A percentile compares a stretch with the other conserved stretches of the same genome.
These are phyloP conservation scores for Penaeus vannamei DNA, from an alignment of 1,140 invertebrate genomes.

Conservation along the genomic window DNA sequence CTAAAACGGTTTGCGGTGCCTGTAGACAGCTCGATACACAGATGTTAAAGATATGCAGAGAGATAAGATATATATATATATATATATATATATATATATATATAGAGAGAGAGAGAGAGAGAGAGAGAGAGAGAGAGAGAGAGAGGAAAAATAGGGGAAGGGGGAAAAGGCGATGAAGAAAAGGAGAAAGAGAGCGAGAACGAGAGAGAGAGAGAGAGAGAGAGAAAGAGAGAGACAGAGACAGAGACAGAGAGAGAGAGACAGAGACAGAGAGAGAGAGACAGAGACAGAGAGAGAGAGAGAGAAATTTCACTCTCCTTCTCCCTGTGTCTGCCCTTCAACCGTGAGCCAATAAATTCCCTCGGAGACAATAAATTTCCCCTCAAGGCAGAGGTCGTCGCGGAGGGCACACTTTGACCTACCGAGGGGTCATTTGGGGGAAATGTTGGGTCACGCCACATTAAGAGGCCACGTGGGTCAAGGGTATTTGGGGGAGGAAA, in stretches of 20 bases:
- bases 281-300: not conserved
- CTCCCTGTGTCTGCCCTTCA: not conserved
- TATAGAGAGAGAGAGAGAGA: not conserved
- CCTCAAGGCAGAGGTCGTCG: not conserved
- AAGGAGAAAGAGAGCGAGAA: not conserved
- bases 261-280: not conserved
- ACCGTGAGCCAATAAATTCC: not conserved
- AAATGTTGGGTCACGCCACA: slow-evolving; percentile 31
- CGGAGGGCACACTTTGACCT: slow-evolving; percentile 8
- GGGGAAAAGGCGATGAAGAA: not conserved
- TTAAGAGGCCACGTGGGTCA: not conserved
- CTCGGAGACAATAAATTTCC: slow-evolving; percentile 13
- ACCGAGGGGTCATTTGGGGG: slow-evolving; percentile 23
- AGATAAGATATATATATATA: no score
- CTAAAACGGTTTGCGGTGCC: no score
- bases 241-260: not conserved
- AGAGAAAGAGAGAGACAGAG: not conserved
- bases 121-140: not conserved
- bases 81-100: no score
- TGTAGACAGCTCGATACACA: no score
- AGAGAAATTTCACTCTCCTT: not conserved
- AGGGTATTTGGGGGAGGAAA: not conserved
- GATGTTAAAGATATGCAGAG: no score
- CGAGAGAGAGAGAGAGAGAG: no score
- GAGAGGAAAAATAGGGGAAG: not conserved